phyloP scores from a whole-genome alignment of 2,888 invertebrate species.

The Cantharis nigra region DNA sequence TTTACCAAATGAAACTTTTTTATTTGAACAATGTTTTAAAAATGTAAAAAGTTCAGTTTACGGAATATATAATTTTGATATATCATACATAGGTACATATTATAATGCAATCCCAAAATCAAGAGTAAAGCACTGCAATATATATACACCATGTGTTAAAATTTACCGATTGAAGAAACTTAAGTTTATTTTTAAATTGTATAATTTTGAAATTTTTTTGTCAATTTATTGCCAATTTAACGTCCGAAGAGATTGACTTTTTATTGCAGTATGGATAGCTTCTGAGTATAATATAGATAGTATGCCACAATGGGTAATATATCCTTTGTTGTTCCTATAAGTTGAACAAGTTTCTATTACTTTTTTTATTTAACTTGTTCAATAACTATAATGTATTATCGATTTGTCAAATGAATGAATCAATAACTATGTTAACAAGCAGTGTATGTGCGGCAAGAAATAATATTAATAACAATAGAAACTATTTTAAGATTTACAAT shows the following conservation, averaged over 20 bases:
- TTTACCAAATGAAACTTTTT: too few species aligned
- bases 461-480: not conserved
- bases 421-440: not conserved
- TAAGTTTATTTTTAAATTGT: too few species aligned
- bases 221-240: not conserved
- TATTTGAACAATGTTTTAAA: too few species aligned
- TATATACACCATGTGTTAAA: too few species aligned
- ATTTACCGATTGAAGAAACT: too few species aligned
- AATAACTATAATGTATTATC: not conserved
- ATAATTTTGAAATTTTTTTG: too few species aligned
- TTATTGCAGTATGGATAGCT: not conserved
- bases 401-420: not conserved
- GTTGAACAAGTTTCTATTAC: not conserved
- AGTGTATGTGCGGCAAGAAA: not conserved
- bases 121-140: too few species aligned
- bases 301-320: not conserved
- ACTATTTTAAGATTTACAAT: not conserved
- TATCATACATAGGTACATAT: too few species aligned
- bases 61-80: too few species aligned
- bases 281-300: not conserved
- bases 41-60: too few species aligned
- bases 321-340: not conserved
- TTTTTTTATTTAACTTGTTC: not conserved
- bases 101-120: too few species aligned
- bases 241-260: not conserved